Base-by-base conservation (phyloP, 2,113 vertebrate genomes). In the Rallus limicola region DNA sequence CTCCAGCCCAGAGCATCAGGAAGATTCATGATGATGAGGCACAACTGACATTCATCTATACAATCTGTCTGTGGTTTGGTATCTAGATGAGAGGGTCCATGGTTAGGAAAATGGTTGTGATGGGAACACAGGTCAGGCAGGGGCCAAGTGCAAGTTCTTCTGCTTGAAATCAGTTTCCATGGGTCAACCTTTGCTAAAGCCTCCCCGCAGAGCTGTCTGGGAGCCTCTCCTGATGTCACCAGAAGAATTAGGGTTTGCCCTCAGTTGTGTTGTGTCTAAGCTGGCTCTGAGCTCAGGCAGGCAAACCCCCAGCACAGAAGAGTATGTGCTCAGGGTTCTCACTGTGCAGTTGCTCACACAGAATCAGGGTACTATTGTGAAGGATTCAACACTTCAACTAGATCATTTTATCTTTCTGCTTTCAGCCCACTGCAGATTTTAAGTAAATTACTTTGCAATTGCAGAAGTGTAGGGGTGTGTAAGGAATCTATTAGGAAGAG, bases 361-460 rank as follows among this genome's bases (percentile, higher is more conserved):
- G 12, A 52, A 62, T 42, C 10, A 56, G 16, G 10, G 12, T 34
- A 7, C 38, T 48, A 4, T 36, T 85, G 28, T 74, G 28, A 59
- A 70, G 68, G 21, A 83, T 58, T 76, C 58, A 76, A 20, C 24
- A 19, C 8, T 72, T 92, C 63, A 80, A 10, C 19, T 40, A 33
- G 19, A 72, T 23, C 1, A 8, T 65, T 88, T 72, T 50, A 68
- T 15, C 26, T 64, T 17, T 38, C 29, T 75, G 24, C 48, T 88
- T 90, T 50, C 46, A 74, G n/a, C 34, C 15, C 28, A 42, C 10
- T 90, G 50, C n/a, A 94, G 58, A 83, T 53, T 40, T 72, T 44
- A 64, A 82, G 52, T 82, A 87, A 91, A 88, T 92, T 65, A 55
- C 56, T 86, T 70, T 34, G 10, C 71, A 92, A 34, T 55, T 93